Conservation (phyloP, 2,888 invertebrate species). For the Cabera pusaria region DNA sequence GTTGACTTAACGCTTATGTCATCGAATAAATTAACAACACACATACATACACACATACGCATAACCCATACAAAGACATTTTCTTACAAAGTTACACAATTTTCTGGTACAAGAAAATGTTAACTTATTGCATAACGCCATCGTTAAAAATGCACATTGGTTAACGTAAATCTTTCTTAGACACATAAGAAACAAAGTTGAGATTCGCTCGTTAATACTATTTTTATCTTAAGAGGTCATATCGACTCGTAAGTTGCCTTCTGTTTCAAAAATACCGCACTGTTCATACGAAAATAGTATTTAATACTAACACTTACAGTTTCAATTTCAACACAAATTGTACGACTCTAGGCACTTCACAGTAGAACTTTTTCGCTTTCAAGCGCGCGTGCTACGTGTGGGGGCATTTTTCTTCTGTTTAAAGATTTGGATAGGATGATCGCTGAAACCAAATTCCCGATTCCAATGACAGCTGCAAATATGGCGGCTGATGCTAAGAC, state of each 20-base stretch:
- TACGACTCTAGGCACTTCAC: conserved; percentile 32
- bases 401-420: conserved; percentile 40
- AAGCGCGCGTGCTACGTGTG: conserved; percentile 44
- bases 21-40: conserved; percentile 17
- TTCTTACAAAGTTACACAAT: conserved; percentile 25
- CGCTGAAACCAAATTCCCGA: conserved; percentile 52
- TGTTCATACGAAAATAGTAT: no score
- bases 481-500: conserved; percentile 55
- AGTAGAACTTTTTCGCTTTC: conserved; percentile 70
- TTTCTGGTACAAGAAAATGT: conserved; percentile 30
- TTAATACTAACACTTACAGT: conserved; percentile 12
- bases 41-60: conserved; percentile 16
- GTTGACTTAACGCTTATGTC: conserved; percentile 13
- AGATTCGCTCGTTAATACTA: conserved; percentile 19
- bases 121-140: conserved; percentile 22
- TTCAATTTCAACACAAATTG: background rate
- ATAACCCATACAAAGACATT: conserved; percentile 19
- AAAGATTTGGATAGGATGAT: conserved; percentile 49
- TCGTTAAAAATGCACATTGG: conserved; percentile 24
- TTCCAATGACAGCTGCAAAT: conserved; percentile 57
- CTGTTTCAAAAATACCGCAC: conserved; percentile 5
- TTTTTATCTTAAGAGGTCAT: no score
- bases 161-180: conserved; percentile 23
- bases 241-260: conserved; percentile 14
- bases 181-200: conserved; percentile 18